phyloP scores from a whole-genome alignment of 2,113 vertebrate species.

The Tupaia tana region DNA sequence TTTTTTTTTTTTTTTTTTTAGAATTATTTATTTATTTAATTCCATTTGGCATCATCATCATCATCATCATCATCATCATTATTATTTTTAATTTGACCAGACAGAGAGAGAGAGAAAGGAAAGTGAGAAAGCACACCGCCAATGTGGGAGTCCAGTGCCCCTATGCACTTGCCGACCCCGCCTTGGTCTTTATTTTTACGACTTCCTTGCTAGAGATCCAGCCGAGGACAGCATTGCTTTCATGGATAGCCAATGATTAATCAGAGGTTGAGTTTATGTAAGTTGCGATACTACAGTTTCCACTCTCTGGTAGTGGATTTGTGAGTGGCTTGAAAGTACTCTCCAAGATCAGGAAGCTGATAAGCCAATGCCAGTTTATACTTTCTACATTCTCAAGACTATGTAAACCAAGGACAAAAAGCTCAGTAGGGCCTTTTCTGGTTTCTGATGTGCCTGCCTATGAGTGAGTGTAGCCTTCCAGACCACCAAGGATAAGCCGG shows the following conservation, averaged over 20 bases:
- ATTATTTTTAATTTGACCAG: too few relatives aligned
- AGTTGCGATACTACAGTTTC: background rate
- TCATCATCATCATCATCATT: too few relatives aligned
- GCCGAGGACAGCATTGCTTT: background rate
- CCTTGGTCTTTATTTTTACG: background rate
- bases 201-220: background rate
- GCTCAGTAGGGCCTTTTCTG: background rate
- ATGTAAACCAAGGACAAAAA: background rate
- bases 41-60: too few relatives aligned
- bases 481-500: background rate
- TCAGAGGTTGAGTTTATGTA: background rate
- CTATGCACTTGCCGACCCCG: too few relatives aligned
- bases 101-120: too few relatives aligned
- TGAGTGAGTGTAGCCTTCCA: background rate
- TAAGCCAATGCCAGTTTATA: background rate
- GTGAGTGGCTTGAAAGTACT: background rate
- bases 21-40: too few relatives aligned
- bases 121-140: too few relatives aligned
- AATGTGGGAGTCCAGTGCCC: too few relatives aligned
- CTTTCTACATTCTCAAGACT: background rate
- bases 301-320: background rate
- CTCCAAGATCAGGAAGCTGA: background rate
- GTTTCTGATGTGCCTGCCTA: background rate
- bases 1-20: too few relatives aligned
- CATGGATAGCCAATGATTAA: background rate